These are phyloP conservation scores for Cherax destructor DNA, from an alignment of 1,140 invertebrate genomes.

Conservation along the genomic window DNA sequence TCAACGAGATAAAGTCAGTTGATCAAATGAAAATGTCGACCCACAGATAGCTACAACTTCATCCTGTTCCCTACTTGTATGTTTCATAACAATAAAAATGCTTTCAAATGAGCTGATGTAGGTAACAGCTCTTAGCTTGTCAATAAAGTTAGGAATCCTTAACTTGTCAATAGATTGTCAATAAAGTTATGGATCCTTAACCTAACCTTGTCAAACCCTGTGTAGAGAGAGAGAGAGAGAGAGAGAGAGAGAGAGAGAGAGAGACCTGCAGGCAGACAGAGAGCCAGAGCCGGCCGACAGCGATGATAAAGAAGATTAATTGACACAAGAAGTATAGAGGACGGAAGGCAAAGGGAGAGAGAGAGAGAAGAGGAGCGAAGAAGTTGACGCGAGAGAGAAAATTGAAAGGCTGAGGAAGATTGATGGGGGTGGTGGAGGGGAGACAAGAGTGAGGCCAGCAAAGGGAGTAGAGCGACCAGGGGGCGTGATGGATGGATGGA, in stretches of 20 bases:
- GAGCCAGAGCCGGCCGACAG: too few species aligned
- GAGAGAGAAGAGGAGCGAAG: conserved; percentile 26
- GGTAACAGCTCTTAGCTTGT: too few species aligned
- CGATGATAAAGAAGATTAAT: not conserved
- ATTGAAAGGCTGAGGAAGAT: conserved; percentile 59
- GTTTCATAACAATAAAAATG: too few species aligned
- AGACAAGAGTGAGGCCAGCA: conserved; percentile 6
- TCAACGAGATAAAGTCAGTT: too few species aligned
- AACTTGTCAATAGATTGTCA: too few species aligned
- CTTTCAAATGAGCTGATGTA: too few species aligned
- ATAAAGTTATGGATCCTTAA: too few species aligned
- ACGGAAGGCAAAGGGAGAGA: conserved; percentile 20
- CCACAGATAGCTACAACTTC: too few species aligned
- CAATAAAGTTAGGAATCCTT: too few species aligned
- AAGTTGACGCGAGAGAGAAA: conserved; percentile 53
- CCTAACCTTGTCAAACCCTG: too few species aligned
- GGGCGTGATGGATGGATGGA: conserved; percentile 29
- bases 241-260: not conserved
- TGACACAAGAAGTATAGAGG: not conserved
- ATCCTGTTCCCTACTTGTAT: too few species aligned
- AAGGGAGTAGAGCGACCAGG: not conserved
- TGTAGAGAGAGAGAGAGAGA: not conserved
- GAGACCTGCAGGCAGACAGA: not conserved
- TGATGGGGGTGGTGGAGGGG: conserved; percentile 37
- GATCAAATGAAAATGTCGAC: too few species aligned